A percentile compares a stretch with the other conserved stretches of the same genome.
phyloP scores from a whole-genome alignment of 2,888 invertebrate species.

The Drosophila nr. perissopoda region DNA sequence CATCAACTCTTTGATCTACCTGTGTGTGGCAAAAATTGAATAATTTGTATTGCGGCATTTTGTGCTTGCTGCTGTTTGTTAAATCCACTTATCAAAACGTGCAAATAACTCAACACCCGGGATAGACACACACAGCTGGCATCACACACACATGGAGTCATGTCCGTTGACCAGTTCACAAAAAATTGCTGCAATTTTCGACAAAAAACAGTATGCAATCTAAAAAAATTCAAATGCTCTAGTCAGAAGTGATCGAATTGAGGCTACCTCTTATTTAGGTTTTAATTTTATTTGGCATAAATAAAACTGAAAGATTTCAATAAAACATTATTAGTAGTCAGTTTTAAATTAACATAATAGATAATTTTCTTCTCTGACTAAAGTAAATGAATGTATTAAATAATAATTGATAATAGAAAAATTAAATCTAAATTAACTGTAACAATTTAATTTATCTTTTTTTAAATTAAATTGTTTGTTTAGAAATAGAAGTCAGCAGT shows the following conservation, averaged over 20 bases:
- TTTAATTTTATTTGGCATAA: not conserved
- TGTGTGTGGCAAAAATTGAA: not conserved
- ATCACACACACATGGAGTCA: constrained; percentile 44
- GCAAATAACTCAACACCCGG: constrained; percentile 72
- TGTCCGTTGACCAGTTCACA: constrained; percentile 52
- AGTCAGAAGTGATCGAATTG: not conserved
- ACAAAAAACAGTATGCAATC: constrained; percentile 1
- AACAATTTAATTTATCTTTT: too few relatives aligned
- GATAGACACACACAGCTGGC: constrained; percentile 47
- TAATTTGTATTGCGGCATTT: constrained; percentile 18
- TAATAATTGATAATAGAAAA: not conserved
- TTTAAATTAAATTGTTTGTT: not conserved
- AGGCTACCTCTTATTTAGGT: constrained; percentile 4
- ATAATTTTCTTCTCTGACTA: not conserved
- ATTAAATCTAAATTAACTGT: too few relatives aligned
- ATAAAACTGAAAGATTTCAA: not conserved
- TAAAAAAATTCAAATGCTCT: constrained; percentile 2
- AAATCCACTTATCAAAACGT: constrained; percentile 80
- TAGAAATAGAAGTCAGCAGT: not conserved
- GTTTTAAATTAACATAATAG: not conserved
- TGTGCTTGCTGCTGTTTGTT: constrained; percentile 47
- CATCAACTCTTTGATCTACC: constrained; percentile 19
- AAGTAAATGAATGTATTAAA: not conserved
- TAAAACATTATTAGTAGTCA: not conserved
- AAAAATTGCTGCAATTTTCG: constrained; percentile 48